phyloP scores from a whole-genome alignment of 2,888 invertebrate genomes.

The Caenorhabditis doughertyi region DNA sequence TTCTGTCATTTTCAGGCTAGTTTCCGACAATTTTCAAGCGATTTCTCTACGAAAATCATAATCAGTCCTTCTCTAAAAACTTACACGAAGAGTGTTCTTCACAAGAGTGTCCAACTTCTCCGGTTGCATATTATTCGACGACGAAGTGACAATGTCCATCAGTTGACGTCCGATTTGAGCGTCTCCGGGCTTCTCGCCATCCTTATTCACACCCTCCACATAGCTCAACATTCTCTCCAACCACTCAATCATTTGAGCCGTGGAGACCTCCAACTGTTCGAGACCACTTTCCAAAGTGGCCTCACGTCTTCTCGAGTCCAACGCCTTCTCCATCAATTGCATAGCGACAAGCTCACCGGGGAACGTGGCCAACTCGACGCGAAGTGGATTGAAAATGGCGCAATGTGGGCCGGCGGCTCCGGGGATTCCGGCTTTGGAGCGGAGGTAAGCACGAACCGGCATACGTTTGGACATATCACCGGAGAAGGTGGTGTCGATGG shows the following conservation, averaged over 20 bases:
- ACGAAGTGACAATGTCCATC: constrained; percentile 85
- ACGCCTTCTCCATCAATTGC: constrained; percentile 76
- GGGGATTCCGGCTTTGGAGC: constrained; percentile 94
- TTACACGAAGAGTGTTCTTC: constrained; percentile 93
- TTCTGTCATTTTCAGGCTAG: no score
- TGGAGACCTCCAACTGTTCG: constrained; percentile 92
- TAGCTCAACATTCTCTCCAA: constrained; percentile 78
- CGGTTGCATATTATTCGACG: constrained; percentile 90
- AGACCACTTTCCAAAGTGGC: constrained; percentile 85
- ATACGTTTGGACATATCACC: constrained; percentile 88
- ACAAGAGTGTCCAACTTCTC: constrained; percentile 96
- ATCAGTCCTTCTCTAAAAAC: no score
- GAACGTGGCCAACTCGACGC: constrained; percentile 92
- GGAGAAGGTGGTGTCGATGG: constrained; percentile 90
- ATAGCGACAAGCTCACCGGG: constrained; percentile 90
- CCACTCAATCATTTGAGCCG: constrained; percentile 87
- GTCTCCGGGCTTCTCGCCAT: constrained; percentile 86
- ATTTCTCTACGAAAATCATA: no score
- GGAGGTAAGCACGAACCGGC: constrained; percentile 95
- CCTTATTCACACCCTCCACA: constrained; percentile 92
- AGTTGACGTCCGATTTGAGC: constrained; percentile 93
- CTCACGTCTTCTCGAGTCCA: constrained; percentile 84
- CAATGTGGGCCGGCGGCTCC: constrained; percentile 94
- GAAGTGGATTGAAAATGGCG: constrained; percentile 91
- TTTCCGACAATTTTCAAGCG: no score